These are phyloP conservation scores for Poeciliopsis infans DNA, from an alignment of 2,797 vertebrate genomes.

Conservation along the genomic window DNA sequence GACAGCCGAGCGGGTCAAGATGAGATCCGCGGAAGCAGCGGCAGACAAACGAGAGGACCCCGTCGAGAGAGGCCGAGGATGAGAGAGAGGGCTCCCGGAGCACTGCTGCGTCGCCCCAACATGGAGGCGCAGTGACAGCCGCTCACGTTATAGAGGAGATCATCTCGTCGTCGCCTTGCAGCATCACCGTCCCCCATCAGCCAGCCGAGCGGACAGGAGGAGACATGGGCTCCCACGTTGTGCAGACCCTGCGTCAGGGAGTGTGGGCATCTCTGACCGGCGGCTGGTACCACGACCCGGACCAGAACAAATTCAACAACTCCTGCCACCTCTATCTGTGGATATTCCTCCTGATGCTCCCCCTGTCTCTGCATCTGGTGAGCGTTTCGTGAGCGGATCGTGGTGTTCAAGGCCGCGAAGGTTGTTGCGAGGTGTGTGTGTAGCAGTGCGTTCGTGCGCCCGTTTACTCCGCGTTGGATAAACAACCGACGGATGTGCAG, in stretches of 20 bases:
- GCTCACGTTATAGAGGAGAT: constrained; percentile 59
- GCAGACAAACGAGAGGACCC: constrained; percentile 37
- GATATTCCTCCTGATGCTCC: constrained; percentile 92
- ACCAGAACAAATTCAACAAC: constrained; percentile 96
- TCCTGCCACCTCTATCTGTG: constrained; percentile 97
- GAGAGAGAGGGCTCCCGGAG: constrained; percentile 47
- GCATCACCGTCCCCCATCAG: constrained; percentile 57
- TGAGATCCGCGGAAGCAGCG: constrained; percentile 54
- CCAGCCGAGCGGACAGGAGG: constrained; percentile 67
- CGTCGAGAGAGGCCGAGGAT: constrained; percentile 44
- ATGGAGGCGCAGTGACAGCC: constrained; percentile 75
- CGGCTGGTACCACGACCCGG: constrained; percentile 96
- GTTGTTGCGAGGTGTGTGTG: constrained; percentile 31
- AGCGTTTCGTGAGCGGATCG: constrained; percentile 70
- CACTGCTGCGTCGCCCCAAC: constrained; percentile 61
- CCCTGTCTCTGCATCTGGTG: constrained; percentile 94
- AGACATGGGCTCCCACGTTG: constrained; percentile 90
- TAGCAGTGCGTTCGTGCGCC: constrained; percentile 26
- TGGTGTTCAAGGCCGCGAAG: constrained; percentile 67
- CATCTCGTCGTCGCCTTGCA: constrained; percentile 75
- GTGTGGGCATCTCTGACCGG: constrained; percentile 97
- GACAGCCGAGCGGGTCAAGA: constrained; percentile 59
- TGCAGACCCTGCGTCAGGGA: constrained; percentile 93
- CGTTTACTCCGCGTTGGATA: constrained; percentile 13
- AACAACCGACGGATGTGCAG: constrained; percentile 7